Evolutionary conservation across 2,113 vertebrate species (phyloP).

Genomic region (Platichthys stellatus): DNA sequence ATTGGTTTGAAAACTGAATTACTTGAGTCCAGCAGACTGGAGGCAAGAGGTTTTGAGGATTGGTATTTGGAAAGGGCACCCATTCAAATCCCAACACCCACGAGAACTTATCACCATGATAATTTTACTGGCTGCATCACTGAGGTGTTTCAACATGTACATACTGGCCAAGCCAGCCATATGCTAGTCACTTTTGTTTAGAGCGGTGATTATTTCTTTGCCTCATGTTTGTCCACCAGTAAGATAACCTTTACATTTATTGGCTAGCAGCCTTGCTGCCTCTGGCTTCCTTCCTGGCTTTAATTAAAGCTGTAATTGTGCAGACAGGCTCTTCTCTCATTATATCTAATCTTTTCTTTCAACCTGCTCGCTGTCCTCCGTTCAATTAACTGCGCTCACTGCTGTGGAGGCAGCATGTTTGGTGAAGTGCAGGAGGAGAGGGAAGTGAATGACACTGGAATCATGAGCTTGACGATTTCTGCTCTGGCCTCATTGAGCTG

Average conservation of each 20-base stretch:
- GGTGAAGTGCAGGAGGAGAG: background rate
- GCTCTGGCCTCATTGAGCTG: constrained; percentile 14
- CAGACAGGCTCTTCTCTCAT: constrained; percentile 59
- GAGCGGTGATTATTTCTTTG: constrained; percentile 23
- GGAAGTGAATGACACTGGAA: constrained; percentile 35
- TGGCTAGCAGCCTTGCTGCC: constrained; percentile 30
- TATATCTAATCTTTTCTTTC: constrained; percentile 66
- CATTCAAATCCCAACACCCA: background rate
- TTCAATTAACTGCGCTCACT: constrained; percentile 63
- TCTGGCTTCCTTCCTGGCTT: constrained; percentile 39
- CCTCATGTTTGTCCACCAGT: constrained; percentile 24
- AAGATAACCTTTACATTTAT: constrained; percentile 71
- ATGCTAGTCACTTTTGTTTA: constrained; percentile 7
- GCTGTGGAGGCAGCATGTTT: constrained; percentile 31
- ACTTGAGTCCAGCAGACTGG: background rate
- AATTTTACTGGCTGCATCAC: background rate
- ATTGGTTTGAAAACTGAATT: background rate
- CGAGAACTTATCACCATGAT: background rate
- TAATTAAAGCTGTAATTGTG: constrained; percentile 76
- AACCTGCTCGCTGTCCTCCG: constrained; percentile 56
- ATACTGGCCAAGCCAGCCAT: background rate
- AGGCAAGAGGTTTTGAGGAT: background rate
- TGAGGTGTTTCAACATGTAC: background rate
- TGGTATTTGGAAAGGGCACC: background rate
- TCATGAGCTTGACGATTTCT: constrained; percentile 4